Base-by-base conservation (phyloP, 2,113 vertebrate species). In the Etheostoma cragini region DNA sequence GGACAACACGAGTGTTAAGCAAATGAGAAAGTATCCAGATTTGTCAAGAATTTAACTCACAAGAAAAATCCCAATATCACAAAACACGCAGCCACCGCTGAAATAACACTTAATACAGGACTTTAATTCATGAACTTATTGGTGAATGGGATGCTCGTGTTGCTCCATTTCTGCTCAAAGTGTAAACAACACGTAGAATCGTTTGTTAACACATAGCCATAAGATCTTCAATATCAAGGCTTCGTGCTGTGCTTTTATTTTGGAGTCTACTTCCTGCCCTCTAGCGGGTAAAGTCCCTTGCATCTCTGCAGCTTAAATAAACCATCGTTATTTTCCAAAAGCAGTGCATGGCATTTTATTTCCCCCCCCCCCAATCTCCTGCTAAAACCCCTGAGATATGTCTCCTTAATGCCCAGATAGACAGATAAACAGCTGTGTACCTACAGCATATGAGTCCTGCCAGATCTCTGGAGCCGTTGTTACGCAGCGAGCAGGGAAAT, bases 401-500 rank as follows among this genome's bases (percentile, higher is more conserved):
- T 70, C 67, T 26, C 10, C 54, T 69, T 75, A 84, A 84, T 76
- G 54, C 54, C 67, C 12, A 6, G 57, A 19, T 74, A 70, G n/a
- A n/a, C n/a, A 60, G 12, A 70, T 14, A 71, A 87, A 71, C 71
- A 67, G 49, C 69, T 61, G 80, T 64, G 38, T 56, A 81, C 76
- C 81, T 81, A 58, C 49, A 86, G 83, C 82, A 69, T 79, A 70
- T 66, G 84, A 45, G n/a, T 78, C 80, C 86, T 69, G 81, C 73
- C 91, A 83, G 76, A 76, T 76, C 73, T 85, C 53, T 45, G 57
- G 30, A 71, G 76, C 61, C 57, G 45, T 53, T 80, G 77, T 79
- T 78, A 63, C 22, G 11, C 79, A 38, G 81, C 49, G 13, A 49
- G 72, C 30, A 57, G 69, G 71, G 80, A 86, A 86, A 81, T 77